Evolutionary conservation across 2,113 vertebrate species (phyloP).

Genomic region (Boleophthalmus pectinirostris): DNA sequence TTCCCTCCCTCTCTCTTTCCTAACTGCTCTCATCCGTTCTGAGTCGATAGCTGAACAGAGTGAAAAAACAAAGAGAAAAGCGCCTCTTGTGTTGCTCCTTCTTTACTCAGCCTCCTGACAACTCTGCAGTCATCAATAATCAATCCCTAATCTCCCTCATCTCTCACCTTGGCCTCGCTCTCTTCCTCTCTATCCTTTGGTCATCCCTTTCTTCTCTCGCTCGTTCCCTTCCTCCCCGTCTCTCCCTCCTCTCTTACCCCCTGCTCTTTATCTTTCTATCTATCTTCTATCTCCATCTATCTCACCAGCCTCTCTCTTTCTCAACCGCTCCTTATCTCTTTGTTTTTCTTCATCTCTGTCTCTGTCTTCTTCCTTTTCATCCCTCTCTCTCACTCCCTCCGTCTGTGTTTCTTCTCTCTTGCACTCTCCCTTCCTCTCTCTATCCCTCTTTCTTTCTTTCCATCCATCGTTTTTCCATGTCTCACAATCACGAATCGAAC

Average conservation of each 20-base stretch:
- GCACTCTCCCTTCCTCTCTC: no score
- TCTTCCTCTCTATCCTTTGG: neutral
- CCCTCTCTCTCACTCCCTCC: no score
- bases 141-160: conserved; percentile 66
- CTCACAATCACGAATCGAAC: no score
- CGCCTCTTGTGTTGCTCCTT: conserved; percentile 42
- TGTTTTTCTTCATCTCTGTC: conserved; percentile 2
- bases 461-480: no score
- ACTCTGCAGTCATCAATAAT: conserved; percentile 63
- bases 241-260: conserved; percentile 41
- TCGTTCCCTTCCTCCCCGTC: neutral
- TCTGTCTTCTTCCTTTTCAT: neutral
- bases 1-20: neutral
- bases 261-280: conserved; percentile 6
- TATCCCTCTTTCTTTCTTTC: no score
- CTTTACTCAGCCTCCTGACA: conserved; percentile 43
- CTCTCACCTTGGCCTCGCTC: conserved; percentile 30
- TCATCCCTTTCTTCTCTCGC: neutral
- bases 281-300: neutral
- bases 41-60: conserved; percentile 32
- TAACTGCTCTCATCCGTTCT: conserved; percentile 29
- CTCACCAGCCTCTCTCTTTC: neutral
- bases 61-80: conserved; percentile 55
- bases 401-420: no score
- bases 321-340: neutral